Evolutionary conservation across 2,113 vertebrate genomes (phyloP).

Genomic region (Brachyhypopomus gauderio): DNA sequence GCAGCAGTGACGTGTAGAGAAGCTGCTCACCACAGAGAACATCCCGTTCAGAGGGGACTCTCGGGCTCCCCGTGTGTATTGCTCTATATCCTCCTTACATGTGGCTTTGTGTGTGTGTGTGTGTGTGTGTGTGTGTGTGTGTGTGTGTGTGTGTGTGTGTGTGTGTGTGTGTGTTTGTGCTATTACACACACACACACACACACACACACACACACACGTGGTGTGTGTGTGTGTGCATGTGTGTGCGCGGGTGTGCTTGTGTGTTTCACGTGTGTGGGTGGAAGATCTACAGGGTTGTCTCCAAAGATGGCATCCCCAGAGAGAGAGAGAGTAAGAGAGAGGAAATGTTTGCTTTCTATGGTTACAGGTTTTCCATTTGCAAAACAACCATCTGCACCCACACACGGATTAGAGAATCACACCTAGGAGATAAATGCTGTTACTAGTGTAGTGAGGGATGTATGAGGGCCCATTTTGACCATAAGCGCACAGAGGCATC

Average conservation of each 20-base stretch:
- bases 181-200: constrained; percentile 16
- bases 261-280: constrained; percentile 60
- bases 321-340: constrained; percentile 25
- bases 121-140: constrained; percentile 28
- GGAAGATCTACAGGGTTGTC: constrained; percentile 66
- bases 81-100: constrained; percentile 51
- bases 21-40: constrained; percentile 57
- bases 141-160: no score
- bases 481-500: neutral
- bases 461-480: neutral
- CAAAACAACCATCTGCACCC: constrained; percentile 30
- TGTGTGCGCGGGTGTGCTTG: neutral
- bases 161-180: no score
- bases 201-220: no score
- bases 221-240: neutral
- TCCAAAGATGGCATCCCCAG: constrained; percentile 72
- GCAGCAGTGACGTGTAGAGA: constrained; percentile 42
- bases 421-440: constrained; percentile 6
- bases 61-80: constrained; percentile 54
- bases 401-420: constrained; percentile 17
- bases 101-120: constrained; percentile 45
- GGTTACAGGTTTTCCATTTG: constrained; percentile 49
- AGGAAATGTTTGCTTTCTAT: constrained; percentile 44
- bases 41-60: constrained; percentile 66
- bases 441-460: neutral